Percentiles rank a stretch among this genome's conserved stretches.
Conservation (phyloP, 2,888 invertebrate species). For the Mythimna pallens region DNA sequence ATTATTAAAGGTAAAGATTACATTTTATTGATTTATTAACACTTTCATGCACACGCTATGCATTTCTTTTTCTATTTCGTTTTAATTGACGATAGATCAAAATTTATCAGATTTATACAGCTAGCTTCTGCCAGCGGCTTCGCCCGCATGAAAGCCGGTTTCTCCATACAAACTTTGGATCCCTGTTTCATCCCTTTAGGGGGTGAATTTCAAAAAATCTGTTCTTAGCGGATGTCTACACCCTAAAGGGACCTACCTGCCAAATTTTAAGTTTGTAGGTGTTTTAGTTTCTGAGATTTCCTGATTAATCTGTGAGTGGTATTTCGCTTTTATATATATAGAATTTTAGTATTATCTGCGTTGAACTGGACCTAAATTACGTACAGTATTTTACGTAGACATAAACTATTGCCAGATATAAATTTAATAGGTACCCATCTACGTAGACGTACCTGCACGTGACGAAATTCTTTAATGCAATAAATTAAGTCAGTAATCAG, state of each 20-base stretch:
- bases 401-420: not conserved
- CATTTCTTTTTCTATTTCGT: not conserved
- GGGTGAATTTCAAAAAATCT: too few species aligned
- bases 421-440: not conserved
- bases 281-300: too few species aligned
- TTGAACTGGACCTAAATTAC: not conserved
- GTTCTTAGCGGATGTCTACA: too few species aligned
- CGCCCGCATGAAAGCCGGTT: too few species aligned
- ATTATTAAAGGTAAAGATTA: not conserved
- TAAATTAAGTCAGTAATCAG: constrained; percentile 61
- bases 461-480: constrained; percentile 30
- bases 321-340: too few species aligned
- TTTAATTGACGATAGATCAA: not conserved
- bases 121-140: too few species aligned
- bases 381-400: too few species aligned
- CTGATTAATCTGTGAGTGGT: too few species aligned
- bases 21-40: constrained; percentile 16
- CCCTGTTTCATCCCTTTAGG: too few species aligned
- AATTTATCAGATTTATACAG: not conserved
- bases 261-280: too few species aligned
- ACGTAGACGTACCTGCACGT: constrained; percentile 25
- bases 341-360: not conserved
- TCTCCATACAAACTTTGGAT: too few species aligned
- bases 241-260: too few species aligned
- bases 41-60: not conserved